phyloP scores from a whole-genome alignment of 1,140 invertebrate genomes.

The Aculops lycopersici region DNA sequence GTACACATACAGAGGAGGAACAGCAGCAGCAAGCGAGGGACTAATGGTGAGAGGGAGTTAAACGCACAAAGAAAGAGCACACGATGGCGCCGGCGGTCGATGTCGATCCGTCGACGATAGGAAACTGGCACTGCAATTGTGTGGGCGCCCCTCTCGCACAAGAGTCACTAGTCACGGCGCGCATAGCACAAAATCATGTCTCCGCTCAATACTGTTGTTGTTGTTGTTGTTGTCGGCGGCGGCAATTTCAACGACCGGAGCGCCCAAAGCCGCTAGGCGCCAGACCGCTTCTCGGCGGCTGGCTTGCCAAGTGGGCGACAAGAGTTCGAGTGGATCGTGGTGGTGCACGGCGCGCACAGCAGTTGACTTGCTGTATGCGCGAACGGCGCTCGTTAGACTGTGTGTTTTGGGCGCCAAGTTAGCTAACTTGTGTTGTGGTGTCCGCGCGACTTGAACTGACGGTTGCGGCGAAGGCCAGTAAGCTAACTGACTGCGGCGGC shows the following conservation, averaged over 20 bases:
- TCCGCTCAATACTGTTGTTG: neutral
- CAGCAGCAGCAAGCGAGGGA: no score
- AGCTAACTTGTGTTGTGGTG: no score
- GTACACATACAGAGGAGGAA: no score
- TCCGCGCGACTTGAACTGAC: no score
- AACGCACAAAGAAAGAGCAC: neutral
- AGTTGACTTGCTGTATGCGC: no score
- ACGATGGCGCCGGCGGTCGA: neutral
- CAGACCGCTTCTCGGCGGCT: neutral
- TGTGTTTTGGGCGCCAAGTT: no score
- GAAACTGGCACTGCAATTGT: constrained; percentile 2
- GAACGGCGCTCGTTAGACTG: no score
- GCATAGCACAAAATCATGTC: neutral
- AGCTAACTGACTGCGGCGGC: no score
- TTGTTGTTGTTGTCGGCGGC: neutral
- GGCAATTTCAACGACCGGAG: neutral
- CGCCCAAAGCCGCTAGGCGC: neutral
- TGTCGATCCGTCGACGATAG: neutral
- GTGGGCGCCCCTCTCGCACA: neutral
- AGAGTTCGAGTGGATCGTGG: no score
- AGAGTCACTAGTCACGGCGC: neutral
- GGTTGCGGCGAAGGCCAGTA: no score
- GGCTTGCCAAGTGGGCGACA: neutral
- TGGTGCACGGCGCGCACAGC: no score
- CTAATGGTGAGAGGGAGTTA: no score